Evolutionary conservation across 1,140 invertebrate species (phyloP).

Genomic region (Achatina immaculata): DNA sequence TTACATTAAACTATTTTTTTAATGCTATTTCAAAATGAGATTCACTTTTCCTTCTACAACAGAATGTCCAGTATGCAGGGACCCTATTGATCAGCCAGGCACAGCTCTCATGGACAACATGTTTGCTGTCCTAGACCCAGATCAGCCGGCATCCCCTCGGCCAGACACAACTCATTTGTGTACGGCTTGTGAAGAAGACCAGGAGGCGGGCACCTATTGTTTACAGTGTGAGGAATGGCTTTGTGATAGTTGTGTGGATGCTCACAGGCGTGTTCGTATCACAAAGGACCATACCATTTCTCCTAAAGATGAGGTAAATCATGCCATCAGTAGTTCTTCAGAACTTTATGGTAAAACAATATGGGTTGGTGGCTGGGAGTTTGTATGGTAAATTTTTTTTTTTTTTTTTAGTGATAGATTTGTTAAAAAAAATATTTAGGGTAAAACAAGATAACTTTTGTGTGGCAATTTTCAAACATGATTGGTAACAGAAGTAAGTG

Average conservation of each 20-base stretch:
- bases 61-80: slow-evolving; percentile 76
- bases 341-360: too few species aligned
- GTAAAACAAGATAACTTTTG: too few species aligned
- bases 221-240: slow-evolving; percentile 91
- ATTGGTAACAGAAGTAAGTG: too few species aligned
- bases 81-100: slow-evolving; percentile 73
- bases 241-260: slow-evolving; percentile 85
- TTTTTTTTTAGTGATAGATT: too few species aligned
- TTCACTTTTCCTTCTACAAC: slow-evolving; percentile 40
- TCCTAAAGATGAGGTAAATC: slow-evolving; percentile 78
- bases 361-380: too few species aligned
- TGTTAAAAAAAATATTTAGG: too few species aligned
- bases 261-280: slow-evolving; percentile 84
- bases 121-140: slow-evolving; percentile 77
- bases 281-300: slow-evolving; percentile 94
- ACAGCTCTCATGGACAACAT: slow-evolving; percentile 82
- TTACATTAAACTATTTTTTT: too few species aligned
- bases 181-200: slow-evolving; percentile 87
- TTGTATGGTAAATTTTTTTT: too few species aligned
- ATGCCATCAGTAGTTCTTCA: too few species aligned
- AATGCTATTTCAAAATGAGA: too few species aligned
- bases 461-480: too few species aligned
- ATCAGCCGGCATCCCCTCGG: slow-evolving; percentile 52
- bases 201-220: slow-evolving; percentile 86
- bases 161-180: slow-evolving; percentile 74